These are phyloP conservation scores for Streptopelia turtur DNA, from an alignment of 2,797 vertebrate genomes.

Conservation along the genomic window DNA sequence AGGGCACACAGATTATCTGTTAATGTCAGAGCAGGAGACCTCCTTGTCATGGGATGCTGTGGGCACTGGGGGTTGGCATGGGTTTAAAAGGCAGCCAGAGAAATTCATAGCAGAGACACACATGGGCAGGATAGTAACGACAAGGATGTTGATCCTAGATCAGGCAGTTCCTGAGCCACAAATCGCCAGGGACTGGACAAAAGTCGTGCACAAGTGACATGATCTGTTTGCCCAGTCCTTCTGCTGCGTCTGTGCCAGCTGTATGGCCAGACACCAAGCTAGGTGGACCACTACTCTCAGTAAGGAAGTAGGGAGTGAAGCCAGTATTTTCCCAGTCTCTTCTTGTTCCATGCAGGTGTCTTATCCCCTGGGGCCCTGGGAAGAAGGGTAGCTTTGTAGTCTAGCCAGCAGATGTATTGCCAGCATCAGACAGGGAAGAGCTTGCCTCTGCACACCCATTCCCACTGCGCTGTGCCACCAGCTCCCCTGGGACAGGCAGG, in stretches of 20 bases:
- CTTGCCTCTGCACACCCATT: accelerated
- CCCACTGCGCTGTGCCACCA: accelerated
- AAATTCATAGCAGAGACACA: not conserved
- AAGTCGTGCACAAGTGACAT: not conserved
- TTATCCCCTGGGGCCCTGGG: not conserved
- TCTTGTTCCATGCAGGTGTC: constrained; percentile 5
- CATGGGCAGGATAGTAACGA: not conserved
- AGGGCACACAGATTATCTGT: accelerated
- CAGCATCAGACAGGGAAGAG: not conserved
- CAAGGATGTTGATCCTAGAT: not conserved
- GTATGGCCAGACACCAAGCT: accelerated
- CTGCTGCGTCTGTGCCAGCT: accelerated
- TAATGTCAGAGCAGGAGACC: not conserved
- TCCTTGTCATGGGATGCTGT: not conserved
- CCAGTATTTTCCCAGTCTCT: not conserved
- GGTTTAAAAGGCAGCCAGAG: not conserved
- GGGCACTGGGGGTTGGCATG: not conserved
- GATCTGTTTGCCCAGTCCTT: not conserved
- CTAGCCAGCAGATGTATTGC: not conserved
- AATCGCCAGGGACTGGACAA: not conserved
- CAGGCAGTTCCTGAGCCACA: not conserved
- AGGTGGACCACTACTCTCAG: not conserved
- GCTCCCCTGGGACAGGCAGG: accelerated
- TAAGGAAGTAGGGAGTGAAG: not conserved
- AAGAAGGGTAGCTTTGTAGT: not conserved